Evolutionary conservation across 2,888 invertebrate genomes (phyloP).

Genomic region (Liopterus haemorrhoidalis): DNA sequence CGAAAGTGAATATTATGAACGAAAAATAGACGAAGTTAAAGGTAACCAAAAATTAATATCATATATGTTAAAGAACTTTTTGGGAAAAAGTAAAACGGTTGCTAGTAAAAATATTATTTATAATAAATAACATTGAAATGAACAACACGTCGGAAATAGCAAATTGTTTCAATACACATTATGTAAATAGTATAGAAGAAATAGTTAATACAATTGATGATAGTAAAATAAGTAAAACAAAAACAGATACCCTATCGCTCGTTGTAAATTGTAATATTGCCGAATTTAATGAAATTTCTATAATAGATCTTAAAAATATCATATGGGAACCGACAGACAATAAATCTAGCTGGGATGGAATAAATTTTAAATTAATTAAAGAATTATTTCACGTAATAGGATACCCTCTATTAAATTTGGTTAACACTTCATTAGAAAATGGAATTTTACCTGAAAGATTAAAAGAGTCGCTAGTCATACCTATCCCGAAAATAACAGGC

Average conservation of each 20-base stretch:
- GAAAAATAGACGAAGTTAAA: too few species aligned
- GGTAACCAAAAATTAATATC: too few species aligned
- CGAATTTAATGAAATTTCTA: neutral
- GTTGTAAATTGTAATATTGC: neutral
- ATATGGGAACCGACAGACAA: slow-evolving; percentile 2
- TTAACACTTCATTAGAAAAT: neutral
- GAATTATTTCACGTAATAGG: neutral
- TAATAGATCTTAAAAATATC: neutral
- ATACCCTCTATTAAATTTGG: neutral
- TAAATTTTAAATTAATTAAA: neutral
- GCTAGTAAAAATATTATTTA: too few species aligned
- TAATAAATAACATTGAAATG: too few species aligned
- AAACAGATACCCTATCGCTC: neutral
- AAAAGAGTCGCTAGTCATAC: slow-evolving; percentile 7
- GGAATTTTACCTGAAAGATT: neutral
- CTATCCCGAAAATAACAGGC: slow-evolving; percentile 14
- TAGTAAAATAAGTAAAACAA: neutral
- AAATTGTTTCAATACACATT: slow-evolving; percentile 2
- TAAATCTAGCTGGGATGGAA: neutral
- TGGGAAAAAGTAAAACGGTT: too few species aligned
- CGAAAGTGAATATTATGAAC: too few species aligned
- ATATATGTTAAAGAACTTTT: too few species aligned
- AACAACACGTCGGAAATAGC: neutral
- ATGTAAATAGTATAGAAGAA: neutral
- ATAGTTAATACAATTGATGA: neutral